Base-by-base conservation (phyloP, 2,888 invertebrate genomes). In the Margaritifera margaritifera region DNA sequence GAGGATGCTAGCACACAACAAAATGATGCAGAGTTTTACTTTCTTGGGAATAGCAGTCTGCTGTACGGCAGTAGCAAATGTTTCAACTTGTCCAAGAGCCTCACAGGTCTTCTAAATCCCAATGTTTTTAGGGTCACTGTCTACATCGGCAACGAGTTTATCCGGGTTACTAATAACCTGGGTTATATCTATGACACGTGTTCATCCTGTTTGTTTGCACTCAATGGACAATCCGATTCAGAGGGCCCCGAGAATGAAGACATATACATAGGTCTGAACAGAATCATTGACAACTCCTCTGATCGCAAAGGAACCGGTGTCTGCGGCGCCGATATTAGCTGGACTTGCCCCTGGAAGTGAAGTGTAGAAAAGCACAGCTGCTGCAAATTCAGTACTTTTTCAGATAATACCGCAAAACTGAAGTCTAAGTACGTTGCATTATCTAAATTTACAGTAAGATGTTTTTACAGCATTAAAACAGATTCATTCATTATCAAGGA, bases 151-250 rank as follows among this genome's bases (percentile, higher is more conserved):
- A 66, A 66, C 52, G 25, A 66, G 11, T 59, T 55, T n/a, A 53
- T 59, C 51, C 53, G 65, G 20, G 60, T 66, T 1, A 58, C 11
- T 22, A 66, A 66, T 59, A 42, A 66, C 59, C 31, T 59, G 20
- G 65, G 65, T 6, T 58, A 59, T 11, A 27, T 59, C 6, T 19
- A 52, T 52, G 51, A n/a, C 18, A 20, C 6, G 18, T 66, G 65
- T 18, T 55, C 53, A 27, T 31, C 53, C 18, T 66, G 65, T 20
- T 22, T 27, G 8, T 66, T 66, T 59, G 65, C 65, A 53, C 27
- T 66, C 25, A 66, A 66, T 59, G 65, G 65, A 66, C 60, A 66
- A 31, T 6, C 52, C 1, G 65, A 66, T 19, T 52, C 53, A 1
- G 53, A 58, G 18, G 59, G 52, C 6, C 22, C 59, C 4, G 52